These are phyloP conservation scores for Melikaiella ostensackeni DNA, from an alignment of 2,888 invertebrate species.

Conservation along the genomic window DNA sequence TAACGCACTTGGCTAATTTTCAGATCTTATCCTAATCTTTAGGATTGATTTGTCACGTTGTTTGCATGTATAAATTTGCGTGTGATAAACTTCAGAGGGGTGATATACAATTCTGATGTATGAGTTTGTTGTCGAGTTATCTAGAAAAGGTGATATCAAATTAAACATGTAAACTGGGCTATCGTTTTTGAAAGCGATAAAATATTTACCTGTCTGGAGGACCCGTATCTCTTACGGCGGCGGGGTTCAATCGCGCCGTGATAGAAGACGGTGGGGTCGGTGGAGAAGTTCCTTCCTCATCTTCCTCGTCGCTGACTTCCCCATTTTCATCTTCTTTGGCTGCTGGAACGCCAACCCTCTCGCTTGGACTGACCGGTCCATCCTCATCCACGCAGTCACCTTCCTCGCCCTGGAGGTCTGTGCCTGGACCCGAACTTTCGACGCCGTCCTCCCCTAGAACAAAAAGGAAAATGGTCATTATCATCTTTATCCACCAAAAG, in stretches of 20 bases:
- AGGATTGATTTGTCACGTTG: constrained; percentile 18
- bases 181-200: constrained; percentile 6
- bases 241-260: constrained; percentile 70
- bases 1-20: not conserved
- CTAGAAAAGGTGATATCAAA: constrained; percentile 14
- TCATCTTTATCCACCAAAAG: too few species aligned
- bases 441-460: constrained; percentile 80
- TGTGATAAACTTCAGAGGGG: constrained; percentile 48
- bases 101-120: constrained; percentile 35
- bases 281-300: constrained; percentile 69
- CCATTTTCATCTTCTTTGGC: constrained; percentile 78
- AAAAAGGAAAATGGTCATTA: constrained; percentile 55
- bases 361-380: constrained; percentile 79
- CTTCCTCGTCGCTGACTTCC: constrained; percentile 76
- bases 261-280: constrained; percentile 69
- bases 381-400: constrained; percentile 81
- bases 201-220: constrained; percentile 63
- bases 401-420: constrained; percentile 79
- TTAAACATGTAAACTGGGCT: constrained; percentile 17
- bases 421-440: constrained; percentile 73
- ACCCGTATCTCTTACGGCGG: constrained; percentile 72
- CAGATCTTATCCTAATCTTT: constrained; percentile 8
- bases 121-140: constrained; percentile 34
- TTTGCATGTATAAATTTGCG: constrained; percentile 36
- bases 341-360: constrained; percentile 76